A percentile compares a stretch with the other conserved stretches of the same genome.
Evolutionary conservation across 2,888 invertebrate species (phyloP).

Genomic region (Caenorhabditis zanzibari): DNA sequence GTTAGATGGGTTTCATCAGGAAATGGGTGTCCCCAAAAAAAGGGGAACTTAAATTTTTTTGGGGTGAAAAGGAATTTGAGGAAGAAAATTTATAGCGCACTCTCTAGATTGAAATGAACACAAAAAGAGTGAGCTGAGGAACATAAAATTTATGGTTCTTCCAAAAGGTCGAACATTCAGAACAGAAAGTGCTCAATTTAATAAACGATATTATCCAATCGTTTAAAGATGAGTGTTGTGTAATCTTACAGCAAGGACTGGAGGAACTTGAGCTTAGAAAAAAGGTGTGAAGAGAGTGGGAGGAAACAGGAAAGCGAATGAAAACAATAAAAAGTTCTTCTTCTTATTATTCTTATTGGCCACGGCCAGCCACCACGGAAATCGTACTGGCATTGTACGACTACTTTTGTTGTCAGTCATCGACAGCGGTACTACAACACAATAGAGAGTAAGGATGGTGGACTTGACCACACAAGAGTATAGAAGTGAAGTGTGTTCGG

Average conservation of each 20-base stretch:
- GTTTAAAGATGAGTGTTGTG: not conserved
- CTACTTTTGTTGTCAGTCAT: slow-evolving; percentile 46
- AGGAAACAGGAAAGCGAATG: slow-evolving; percentile 46
- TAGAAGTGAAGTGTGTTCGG: slow-evolving; percentile 1
- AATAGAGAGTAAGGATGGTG: slow-evolving; percentile 34
- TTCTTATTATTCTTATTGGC: slow-evolving; percentile 24
- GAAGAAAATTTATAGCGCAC: not conserved
- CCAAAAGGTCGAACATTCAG: too few species aligned
- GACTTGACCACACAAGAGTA: not conserved
- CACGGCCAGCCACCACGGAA: slow-evolving; percentile 29
- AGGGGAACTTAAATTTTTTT: slow-evolving; percentile 3
- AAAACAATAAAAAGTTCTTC: slow-evolving; percentile 58
- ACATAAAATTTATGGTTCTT: too few species aligned
- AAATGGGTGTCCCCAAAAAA: slow-evolving; percentile 13
- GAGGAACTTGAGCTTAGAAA: slow-evolving; percentile 8
- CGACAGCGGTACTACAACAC: slow-evolving; percentile 40
- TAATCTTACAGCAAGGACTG: not conserved
- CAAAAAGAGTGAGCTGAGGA: not conserved
- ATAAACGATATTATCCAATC: too few species aligned
- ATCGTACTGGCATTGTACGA: slow-evolving; percentile 63
- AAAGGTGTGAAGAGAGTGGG: slow-evolving; percentile 15
- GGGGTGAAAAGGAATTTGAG: not conserved
- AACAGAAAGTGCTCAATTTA: not conserved
- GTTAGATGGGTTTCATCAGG: slow-evolving; percentile 25
- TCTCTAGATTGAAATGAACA: not conserved